Conservation (phyloP, 1,140 invertebrate species). For the Polypedilum pembai region DNA sequence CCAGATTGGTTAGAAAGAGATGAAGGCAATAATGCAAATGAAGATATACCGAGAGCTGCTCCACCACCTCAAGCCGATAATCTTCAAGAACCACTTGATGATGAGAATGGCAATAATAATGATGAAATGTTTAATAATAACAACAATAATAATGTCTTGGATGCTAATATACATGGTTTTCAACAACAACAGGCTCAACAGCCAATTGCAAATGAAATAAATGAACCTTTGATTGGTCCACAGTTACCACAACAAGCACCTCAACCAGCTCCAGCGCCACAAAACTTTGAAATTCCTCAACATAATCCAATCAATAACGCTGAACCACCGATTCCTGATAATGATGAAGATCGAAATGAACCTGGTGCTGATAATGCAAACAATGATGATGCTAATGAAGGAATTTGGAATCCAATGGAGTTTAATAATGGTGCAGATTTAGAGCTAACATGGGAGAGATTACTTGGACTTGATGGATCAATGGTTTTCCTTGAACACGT, state of each 20-base stretch:
- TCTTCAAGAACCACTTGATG: slow-evolving; percentile 28
- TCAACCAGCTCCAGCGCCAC: not conserved
- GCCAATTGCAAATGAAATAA: not conserved
- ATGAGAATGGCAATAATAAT: slow-evolving; percentile 30
- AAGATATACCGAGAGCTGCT: slow-evolving; percentile 35
- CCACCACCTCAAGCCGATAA: slow-evolving; percentile 21
- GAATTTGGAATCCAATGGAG: slow-evolving; percentile 97
- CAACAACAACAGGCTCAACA: not conserved
- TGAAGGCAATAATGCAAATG: slow-evolving; percentile 47
- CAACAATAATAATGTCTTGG: slow-evolving; percentile 35
- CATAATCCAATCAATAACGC: slow-evolving; percentile 37
- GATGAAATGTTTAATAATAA: slow-evolving; percentile 32
- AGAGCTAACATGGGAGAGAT: slow-evolving; percentile 94
- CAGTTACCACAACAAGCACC: not conserved
- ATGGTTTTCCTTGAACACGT: slow-evolving; percentile 96
- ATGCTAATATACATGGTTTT: slow-evolving; percentile 23
- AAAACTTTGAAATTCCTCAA: slow-evolving; percentile 32
- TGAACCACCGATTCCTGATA: slow-evolving; percentile 34
- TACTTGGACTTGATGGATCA: slow-evolving; percentile 93
- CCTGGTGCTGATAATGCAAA: slow-evolving; percentile 40
- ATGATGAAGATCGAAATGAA: slow-evolving; percentile 30
- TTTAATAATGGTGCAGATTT: slow-evolving; percentile 91
- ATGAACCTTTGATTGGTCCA: slow-evolving; percentile 13
- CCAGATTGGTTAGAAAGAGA: slow-evolving; percentile 87
- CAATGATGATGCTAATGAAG: slow-evolving; percentile 67